Evolutionary conservation across 2,113 vertebrate genomes (phyloP).

Genomic region (Electrona antarctica): DNA sequence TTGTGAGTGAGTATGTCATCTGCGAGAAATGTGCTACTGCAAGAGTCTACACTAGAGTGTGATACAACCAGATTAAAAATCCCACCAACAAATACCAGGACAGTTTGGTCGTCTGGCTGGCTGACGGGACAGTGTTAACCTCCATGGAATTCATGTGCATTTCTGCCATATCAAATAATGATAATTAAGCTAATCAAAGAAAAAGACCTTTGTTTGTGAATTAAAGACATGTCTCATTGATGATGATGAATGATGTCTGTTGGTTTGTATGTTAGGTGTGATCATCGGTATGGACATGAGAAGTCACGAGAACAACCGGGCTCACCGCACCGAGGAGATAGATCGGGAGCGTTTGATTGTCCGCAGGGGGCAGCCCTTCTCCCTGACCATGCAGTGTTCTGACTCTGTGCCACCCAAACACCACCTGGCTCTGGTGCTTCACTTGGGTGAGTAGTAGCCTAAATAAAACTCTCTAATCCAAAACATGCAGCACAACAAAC

Average conservation of each 20-base stretch:
- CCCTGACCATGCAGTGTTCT: constrained; percentile 73
- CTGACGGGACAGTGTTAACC: neutral
- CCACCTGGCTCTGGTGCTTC: constrained; percentile 70
- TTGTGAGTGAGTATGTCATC: neutral
- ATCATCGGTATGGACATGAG: constrained; percentile 71
- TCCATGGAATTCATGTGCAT: neutral
- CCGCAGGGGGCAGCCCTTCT: constrained; percentile 84
- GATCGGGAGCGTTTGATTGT: constrained; percentile 76
- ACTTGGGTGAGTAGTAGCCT: constrained; percentile 70
- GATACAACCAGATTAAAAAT: constrained; percentile 34
- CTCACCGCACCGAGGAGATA: constrained; percentile 83
- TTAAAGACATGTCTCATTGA: too few relatives aligned
- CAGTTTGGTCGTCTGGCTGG: neutral
- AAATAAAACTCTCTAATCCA: neutral
- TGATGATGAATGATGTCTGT: neutral
- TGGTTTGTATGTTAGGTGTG: constrained; percentile 40
- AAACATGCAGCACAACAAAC: too few relatives aligned
- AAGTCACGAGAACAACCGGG: constrained; percentile 77
- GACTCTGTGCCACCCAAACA: constrained; percentile 68
- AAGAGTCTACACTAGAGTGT: constrained; percentile 21
- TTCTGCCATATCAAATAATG: neutral
- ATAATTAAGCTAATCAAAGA: neutral
- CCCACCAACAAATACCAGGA: constrained; percentile 5
- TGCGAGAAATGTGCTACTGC: constrained; percentile 36
- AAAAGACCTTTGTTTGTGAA: too few relatives aligned